Evolutionary conservation across 2,113 vertebrate species (phyloP).

Genomic region (Catagonus wagneri): DNA sequence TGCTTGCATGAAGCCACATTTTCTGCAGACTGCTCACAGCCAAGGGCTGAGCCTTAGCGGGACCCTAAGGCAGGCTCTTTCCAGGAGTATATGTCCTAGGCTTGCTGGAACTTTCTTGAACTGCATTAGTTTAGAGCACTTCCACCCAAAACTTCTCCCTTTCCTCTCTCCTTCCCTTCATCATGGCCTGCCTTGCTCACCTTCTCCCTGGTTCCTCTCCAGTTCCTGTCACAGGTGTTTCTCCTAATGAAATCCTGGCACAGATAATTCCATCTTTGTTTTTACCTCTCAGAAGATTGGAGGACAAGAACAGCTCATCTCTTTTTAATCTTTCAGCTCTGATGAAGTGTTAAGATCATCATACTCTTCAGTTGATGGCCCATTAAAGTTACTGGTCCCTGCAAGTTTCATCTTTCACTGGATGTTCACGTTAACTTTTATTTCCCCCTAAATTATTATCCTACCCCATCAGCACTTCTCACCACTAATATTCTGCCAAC

Average conservation of each 20-base stretch:
- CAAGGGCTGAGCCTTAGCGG: not conserved
- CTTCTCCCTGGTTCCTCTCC: accelerated
- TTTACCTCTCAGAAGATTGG: not conserved
- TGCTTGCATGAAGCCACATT: not conserved
- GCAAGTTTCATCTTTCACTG: not conserved
- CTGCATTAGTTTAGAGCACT: too few relatives aligned
- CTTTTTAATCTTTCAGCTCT: slow-evolving; percentile 8
- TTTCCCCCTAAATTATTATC: not conserved
- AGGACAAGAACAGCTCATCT: not conserved
- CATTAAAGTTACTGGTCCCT: not conserved
- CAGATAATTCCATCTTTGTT: not conserved
- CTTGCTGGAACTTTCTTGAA: not conserved
- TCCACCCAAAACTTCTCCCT: not conserved
- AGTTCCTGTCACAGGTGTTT: not conserved
- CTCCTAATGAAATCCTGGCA: not conserved
- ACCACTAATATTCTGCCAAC: not conserved
- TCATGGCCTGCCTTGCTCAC: not conserved
- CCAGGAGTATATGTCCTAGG: accelerated
- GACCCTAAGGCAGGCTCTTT: not conserved
- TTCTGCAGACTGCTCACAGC: not conserved
- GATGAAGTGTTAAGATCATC: not conserved
- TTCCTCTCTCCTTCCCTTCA: not conserved
- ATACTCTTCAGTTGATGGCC: not conserved
- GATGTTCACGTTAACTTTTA: not conserved
- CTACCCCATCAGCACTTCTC: not conserved